Evolutionary conservation across 2,888 invertebrate genomes (phyloP), one percentile per base, ranked within the genome.

Genomic region (Scaptomyza parva): DNA sequence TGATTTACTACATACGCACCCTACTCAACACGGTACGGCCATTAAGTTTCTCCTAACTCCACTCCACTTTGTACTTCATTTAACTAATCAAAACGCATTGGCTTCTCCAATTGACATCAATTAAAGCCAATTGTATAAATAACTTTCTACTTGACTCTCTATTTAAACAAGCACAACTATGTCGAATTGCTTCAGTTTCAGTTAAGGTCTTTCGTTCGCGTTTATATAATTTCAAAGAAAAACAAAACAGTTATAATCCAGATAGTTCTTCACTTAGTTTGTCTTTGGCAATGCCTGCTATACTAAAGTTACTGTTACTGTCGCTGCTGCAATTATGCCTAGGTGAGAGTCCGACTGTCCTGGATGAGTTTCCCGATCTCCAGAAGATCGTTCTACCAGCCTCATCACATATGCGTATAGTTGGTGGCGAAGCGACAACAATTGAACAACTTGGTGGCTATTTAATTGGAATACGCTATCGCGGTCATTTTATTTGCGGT

Each of bases 11-110:
- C 57, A 62, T 91, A n/a, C 81, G 76, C 43, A 73, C 75, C 40
- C 64, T 91, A 7, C 66, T 91, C 4, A 65, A 58, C 12, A 85
- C 86, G 54, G 66, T 90, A 14, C 70, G 88, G 39, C 90, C 89
- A 2, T 57, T 91, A 30, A 91, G 91, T 75, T 91, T 75, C 72
- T 89, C 89, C 12, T 82, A 78, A 52, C 17, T 7, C 6, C 11
- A 71, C 76, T 60, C 12, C 33, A 47, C 33, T 20, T 28, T 45
- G 18, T 28, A 22, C 28, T 22, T n/a, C 37, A 22, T 17, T 51
- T 39, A 18, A 40, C 26, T 43, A 44, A 69, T 40, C 14, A 55
- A 64, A 66, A 45, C 44, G 79, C 61, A 63, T 70, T 48, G 30
- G 60, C 54, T 18, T 26, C 62, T 55, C 58, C 48, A 83, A 79